Evolutionary conservation across 2,888 invertebrate genomes (phyloP).

Genomic region (Sisyra terminalis): DNA sequence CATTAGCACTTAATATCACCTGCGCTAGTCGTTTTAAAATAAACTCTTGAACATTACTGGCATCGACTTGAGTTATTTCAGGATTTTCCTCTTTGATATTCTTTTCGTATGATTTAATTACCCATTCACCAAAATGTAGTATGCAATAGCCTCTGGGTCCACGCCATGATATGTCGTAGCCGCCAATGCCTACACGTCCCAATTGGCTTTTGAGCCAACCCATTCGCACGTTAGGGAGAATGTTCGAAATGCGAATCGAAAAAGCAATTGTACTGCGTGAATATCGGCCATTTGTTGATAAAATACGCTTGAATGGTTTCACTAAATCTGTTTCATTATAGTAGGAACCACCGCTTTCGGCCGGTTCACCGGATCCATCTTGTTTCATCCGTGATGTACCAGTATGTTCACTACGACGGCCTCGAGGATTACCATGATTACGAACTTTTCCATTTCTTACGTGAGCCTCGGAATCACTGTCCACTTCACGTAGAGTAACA

Average conservation of each 20-base stretch:
- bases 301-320: not conserved
- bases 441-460: no score
- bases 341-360: not conserved
- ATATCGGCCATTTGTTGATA: slow-evolving; percentile 6
- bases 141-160: slow-evolving; percentile 29
- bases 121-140: slow-evolving; percentile 54
- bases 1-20: slow-evolving; percentile 25
- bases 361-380: slow-evolving; percentile 1
- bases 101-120: slow-evolving; percentile 22
- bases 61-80: slow-evolving; percentile 10
- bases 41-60: slow-evolving; percentile 28
- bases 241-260: slow-evolving; percentile 49
- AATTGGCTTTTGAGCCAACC: slow-evolving; percentile 27
- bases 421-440: not conserved
- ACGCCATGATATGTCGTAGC: slow-evolving; percentile 56
- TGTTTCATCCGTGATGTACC: not conserved
- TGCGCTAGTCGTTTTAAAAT: slow-evolving; percentile 31
- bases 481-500: no score
- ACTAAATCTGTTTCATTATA: not conserved
- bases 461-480: no score
- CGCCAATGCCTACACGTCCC: slow-evolving; percentile 47
- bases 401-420: not conserved
- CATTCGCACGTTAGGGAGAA: slow-evolving; percentile 47
- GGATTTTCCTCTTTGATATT: slow-evolving; percentile 8
- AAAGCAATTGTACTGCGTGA: slow-evolving; percentile 30